Percentiles rank a stretch among this genome's conserved stretches.
These are phyloP conservation scores for Mechanitis mazaeus DNA, from an alignment of 2,888 invertebrate genomes.

Conservation along the genomic window DNA sequence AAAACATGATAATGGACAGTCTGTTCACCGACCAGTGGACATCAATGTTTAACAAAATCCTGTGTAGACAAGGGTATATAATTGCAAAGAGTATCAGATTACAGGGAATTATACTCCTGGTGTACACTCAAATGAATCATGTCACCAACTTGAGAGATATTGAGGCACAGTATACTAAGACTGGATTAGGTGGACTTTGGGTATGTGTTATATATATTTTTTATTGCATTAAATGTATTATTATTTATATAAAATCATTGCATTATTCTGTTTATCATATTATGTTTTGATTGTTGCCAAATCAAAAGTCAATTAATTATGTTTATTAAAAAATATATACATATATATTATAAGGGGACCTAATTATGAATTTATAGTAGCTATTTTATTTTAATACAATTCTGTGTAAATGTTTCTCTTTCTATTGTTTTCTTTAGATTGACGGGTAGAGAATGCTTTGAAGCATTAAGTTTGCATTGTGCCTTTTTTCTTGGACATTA, in stretches of 20 bases:
- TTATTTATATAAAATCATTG: too few relatives aligned
- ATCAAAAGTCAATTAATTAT: too few relatives aligned
- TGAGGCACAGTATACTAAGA: constrained; percentile 91
- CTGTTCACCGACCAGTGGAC: constrained; percentile 93
- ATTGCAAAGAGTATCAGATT: constrained; percentile 87
- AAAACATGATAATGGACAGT: constrained; percentile 87
- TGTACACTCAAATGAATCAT: constrained; percentile 87
- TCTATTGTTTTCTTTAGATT: too few relatives aligned
- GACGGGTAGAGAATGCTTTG: too few relatives aligned
- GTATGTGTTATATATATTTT: constrained; percentile 71
- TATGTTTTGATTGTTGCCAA: too few relatives aligned
- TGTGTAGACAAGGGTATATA: constrained; percentile 83
- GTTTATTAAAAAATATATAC: too few relatives aligned
- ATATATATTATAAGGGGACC: too few relatives aligned
- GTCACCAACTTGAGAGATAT: constrained; percentile 88
- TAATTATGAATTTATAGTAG: too few relatives aligned
- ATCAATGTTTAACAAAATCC: constrained; percentile 80
- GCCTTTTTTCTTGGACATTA: too few relatives aligned
- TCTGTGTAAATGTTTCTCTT: too few relatives aligned
- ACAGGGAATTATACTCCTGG: constrained; percentile 87
- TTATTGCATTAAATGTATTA: background rate
- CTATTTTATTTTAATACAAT: too few relatives aligned
- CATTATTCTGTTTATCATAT: background rate
- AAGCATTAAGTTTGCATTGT: too few relatives aligned
- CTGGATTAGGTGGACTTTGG: constrained; percentile 95